A percentile compares a stretch with the other conserved stretches of the same genome.
Conservation (phyloP, 2,888 invertebrate species). For the Pyrgus malvae region DNA sequence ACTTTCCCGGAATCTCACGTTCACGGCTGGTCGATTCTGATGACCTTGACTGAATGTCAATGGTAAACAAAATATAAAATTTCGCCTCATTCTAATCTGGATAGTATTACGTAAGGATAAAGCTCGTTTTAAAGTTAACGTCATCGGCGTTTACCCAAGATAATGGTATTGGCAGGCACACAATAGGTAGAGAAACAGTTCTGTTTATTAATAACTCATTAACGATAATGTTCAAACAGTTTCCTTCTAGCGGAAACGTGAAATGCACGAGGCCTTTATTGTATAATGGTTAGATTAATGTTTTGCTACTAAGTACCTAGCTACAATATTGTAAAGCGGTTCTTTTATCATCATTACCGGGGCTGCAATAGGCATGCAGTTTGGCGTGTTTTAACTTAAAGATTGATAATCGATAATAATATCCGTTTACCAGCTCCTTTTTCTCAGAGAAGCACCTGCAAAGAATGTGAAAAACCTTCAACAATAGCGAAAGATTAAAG, state of each 20-base stretch:
- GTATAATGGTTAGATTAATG: not conserved
- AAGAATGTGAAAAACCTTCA: no score
- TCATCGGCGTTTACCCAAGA: constrained; percentile 12
- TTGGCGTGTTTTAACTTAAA: no score
- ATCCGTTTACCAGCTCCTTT: no score
- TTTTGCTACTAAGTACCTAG: not conserved
- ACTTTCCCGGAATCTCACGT: constrained; percentile 15
- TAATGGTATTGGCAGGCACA: constrained; percentile 21
- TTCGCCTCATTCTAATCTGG: constrained; percentile 4
- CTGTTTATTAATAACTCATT: constrained; percentile 24
- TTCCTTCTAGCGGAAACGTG: constrained; percentile 7
- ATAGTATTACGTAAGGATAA: constrained; percentile 7
- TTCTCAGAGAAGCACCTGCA: no score
- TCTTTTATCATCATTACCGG: no score
- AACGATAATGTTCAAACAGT: constrained; percentile 16
- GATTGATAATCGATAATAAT: no score
- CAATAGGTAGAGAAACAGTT: constrained; percentile 11
- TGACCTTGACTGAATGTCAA: constrained; percentile 27
- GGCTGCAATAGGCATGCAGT: no score
- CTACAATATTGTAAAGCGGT: not conserved
- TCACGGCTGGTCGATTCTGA: constrained; percentile 1
- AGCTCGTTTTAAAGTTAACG: constrained; percentile 18
- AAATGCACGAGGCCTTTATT: not conserved
- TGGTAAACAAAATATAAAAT: constrained; percentile 10
- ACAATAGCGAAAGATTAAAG: no score